A percentile compares a stretch with the other conserved stretches of the same genome.
phyloP scores from a whole-genome alignment of 2,797 vertebrate genomes.

The Thunnus albacares region DNA sequence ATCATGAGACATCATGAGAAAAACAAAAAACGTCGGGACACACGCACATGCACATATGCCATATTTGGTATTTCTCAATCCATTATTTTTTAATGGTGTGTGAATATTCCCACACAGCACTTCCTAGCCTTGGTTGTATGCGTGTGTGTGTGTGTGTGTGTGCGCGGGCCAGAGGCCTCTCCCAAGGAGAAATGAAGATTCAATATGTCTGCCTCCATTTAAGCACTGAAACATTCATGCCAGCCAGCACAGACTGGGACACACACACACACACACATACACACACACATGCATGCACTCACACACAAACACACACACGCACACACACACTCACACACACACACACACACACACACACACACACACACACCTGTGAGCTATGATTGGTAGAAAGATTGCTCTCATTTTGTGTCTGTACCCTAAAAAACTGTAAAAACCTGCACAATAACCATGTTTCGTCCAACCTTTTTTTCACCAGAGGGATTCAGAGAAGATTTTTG shows the following conservation, averaged over 20 bases:
- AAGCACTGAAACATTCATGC: constrained; percentile 76
- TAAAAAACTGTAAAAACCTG: constrained; percentile 8
- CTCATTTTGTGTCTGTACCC: constrained; percentile 12
- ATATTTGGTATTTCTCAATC: constrained; percentile 61
- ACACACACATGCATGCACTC: constrained; percentile 10
- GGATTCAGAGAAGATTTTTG: neutral
- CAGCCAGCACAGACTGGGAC: constrained; percentile 39
- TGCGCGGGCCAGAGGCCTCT: constrained; percentile 62
- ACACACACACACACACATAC: constrained; percentile 14
- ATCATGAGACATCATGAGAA: neutral
- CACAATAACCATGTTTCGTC: neutral
- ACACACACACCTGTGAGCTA: constrained; percentile 23
- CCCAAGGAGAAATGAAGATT: constrained; percentile 72
- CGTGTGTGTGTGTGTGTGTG: constrained; percentile 33
- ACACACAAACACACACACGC: constrained; percentile 22
- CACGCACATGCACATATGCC: constrained; percentile 20
- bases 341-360: constrained; percentile 19
- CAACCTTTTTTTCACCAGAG: no score
- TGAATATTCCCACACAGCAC: constrained; percentile 75
- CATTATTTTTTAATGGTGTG: constrained; percentile 73
- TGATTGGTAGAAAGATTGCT: neutral
- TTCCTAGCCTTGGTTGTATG: constrained; percentile 43
- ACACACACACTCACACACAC: constrained; percentile 25
- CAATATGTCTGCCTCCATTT: constrained; percentile 76
- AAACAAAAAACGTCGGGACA: neutral